Percentiles rank a stretch among this genome's conserved stretches.
These are phyloP conservation scores for Drosophila rellima DNA, from an alignment of 2,888 invertebrate genomes.

Conservation along the genomic window DNA sequence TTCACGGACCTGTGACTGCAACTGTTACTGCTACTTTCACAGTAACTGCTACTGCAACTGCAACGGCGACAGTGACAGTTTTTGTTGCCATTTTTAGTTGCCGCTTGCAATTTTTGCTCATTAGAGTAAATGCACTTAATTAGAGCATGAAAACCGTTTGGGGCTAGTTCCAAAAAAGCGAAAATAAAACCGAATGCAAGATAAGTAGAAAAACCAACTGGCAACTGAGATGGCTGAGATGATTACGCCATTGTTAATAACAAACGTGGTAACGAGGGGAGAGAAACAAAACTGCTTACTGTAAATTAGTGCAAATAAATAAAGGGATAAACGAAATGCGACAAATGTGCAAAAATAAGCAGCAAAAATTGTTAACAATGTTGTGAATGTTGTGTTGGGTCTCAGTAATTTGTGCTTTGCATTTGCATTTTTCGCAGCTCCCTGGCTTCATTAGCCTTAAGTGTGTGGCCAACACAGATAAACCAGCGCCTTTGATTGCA, in stretches of 20 bases:
- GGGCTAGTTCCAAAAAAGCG: slow-evolving; percentile 21
- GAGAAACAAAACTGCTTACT: slow-evolving; percentile 49
- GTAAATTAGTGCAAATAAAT: slow-evolving; percentile 75
- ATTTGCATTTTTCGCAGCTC: slow-evolving; percentile 55
- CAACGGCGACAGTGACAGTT: slow-evolving; percentile 29
- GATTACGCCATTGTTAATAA: slow-evolving; percentile 77
- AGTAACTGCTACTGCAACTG: slow-evolving; percentile 32
- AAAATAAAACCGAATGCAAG: background rate
- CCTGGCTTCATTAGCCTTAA: slow-evolving; percentile 60
- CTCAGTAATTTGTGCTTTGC: slow-evolving; percentile 50
- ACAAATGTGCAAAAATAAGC: slow-evolving; percentile 63
- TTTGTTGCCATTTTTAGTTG: slow-evolving; percentile 25
- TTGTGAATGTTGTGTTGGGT: slow-evolving; percentile 37
- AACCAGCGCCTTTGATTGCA: slow-evolving; percentile 57
- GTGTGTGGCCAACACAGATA: slow-evolving; percentile 57
- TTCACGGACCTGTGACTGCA: slow-evolving; percentile 51
- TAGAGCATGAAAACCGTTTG: slow-evolving; percentile 70
- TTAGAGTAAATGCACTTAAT: slow-evolving; percentile 80
- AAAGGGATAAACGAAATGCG: slow-evolving; percentile 74
- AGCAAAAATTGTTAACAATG: slow-evolving; percentile 55
- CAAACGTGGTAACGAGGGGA: slow-evolving; percentile 48
- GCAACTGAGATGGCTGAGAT: slow-evolving; percentile 41
- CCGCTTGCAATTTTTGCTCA: slow-evolving; percentile 73
- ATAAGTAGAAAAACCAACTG: slow-evolving; percentile 25
- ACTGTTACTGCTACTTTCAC: slow-evolving; percentile 30